A percentile compares a stretch with the other conserved stretches of the same genome.
phyloP scores from a whole-genome alignment of 2,797 vertebrate genomes.

The Rhinophrynus dorsalis region DNA sequence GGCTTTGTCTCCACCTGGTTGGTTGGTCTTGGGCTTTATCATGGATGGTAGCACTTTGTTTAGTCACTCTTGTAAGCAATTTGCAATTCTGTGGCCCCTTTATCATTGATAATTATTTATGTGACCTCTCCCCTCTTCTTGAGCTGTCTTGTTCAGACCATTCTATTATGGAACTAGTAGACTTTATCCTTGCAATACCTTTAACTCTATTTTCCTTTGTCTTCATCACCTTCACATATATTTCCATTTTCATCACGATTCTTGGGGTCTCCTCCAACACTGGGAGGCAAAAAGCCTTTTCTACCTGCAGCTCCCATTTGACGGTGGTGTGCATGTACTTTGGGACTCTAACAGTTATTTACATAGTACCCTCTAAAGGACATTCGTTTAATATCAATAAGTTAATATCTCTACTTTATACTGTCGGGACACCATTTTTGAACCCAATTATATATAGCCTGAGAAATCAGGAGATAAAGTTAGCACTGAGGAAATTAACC shows the following conservation, averaged over 20 bases:
- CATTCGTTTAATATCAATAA: background rate
- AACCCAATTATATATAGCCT: background rate
- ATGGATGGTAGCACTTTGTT: slow-evolving; percentile 49
- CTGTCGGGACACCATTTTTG: background rate
- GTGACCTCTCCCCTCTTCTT: slow-evolving; percentile 56
- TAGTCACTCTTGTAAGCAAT: slow-evolving; percentile 41
- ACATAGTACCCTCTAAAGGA: slow-evolving; percentile 55
- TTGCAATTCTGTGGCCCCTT: slow-evolving; percentile 55
- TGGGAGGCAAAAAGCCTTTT: slow-evolving; percentile 56
- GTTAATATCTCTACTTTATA: background rate
- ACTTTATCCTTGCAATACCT: slow-evolving; percentile 50
- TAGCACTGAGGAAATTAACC: no score
- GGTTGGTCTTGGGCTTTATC: slow-evolving; percentile 52
- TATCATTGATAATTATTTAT: slow-evolving; percentile 61
- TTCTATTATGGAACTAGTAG: slow-evolving; percentile 34
- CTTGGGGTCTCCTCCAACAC: background rate
- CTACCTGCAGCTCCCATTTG: slow-evolving; percentile 61
- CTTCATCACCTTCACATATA: slow-evolving; percentile 49
- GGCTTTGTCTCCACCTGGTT: slow-evolving; percentile 36
- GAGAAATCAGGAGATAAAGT: background rate
- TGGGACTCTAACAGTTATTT: slow-evolving; percentile 64
- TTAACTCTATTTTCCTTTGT: slow-evolving; percentile 49
- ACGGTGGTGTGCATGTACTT: slow-evolving; percentile 61
- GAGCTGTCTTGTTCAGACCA: slow-evolving; percentile 49
- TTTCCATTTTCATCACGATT: background rate